Evolutionary conservation across 2,888 invertebrate species (phyloP).

Genomic region (Minunthozetes semirufus): DNA sequence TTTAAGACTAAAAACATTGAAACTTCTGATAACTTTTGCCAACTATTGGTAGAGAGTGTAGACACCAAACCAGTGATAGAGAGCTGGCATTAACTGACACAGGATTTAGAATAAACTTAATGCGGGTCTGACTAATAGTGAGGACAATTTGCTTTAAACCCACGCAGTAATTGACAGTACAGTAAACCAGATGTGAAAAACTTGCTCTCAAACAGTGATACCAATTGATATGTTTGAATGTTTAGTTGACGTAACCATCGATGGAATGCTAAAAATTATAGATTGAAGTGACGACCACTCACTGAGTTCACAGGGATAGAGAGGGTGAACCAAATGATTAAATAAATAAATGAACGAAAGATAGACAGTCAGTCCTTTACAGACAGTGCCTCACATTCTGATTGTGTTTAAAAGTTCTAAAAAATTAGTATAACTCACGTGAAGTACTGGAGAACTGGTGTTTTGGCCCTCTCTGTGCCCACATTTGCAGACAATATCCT

Average conservation of each 20-base stretch:
- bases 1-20: neutral
- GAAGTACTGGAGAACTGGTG: neutral
- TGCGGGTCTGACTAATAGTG: neutral
- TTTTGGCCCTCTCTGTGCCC: neutral
- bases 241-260: constrained; percentile 14
- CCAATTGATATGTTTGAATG: constrained; percentile 6
- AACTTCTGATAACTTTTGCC: no score
- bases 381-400: neutral
- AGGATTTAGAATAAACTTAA: neutral
- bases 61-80: no score
- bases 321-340: neutral
- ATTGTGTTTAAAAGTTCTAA: neutral
- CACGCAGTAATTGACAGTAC: constrained; percentile 22
- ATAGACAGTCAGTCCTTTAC: no score
- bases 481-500: neutral
- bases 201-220: neutral
- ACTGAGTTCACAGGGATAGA: no score
- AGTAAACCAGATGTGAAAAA: constrained; percentile 27
- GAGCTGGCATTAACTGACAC: neutral
- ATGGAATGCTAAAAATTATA: constrained; percentile 15
- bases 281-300: neutral
- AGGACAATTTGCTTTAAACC: constrained; percentile 16
- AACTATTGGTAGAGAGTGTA: no score
- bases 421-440: neutral
- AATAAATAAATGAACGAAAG: neutral